Evolutionary conservation across 2,113 vertebrate genomes (phyloP), one percentile per base, ranked within the genome.

Genomic region (Macroglossus sobrinus): DNA sequence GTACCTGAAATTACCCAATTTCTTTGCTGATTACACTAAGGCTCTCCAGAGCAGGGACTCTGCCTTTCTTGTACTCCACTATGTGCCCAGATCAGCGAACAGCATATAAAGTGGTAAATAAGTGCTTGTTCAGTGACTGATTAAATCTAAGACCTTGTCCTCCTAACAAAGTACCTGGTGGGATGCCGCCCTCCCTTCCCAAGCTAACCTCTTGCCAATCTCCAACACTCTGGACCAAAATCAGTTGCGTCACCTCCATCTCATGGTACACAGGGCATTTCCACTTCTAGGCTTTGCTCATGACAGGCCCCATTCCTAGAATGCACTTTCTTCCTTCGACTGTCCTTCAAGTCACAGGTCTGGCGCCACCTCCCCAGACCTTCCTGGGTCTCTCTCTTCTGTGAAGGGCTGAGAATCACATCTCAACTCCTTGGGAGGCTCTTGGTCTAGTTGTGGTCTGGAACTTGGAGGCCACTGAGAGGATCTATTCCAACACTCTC

Each of bases 141-240:
- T 66, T 33, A 76, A 45, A 38, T 43, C 35, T 26, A 68, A 94
- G 79, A 12, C 15, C 28, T 28, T 22, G 22, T 26, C 61, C 12
- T 2, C 85, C 35, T 76, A 89, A 45, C n/a, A 59, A 24, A 40
- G 38, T n/a, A 79, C 50, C 63, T 33, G 78, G 6, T 24, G 35
- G 59, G 71, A 26, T 0, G 0, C 3, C 2, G 0, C 43, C 43
- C 64, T 71, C 45, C 81, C 4, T 78, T 63, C 28, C n/a, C 2
- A 16, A 88, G 35, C n/a, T 59, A 59, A 59, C 57, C 57, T 59
- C 24, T 59, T 2, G 9, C 57, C 24, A 59, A 26, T 59, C 28
- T 40, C 53, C 53, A 61, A 19, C 40, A 15, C n/a, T 22, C 40
- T 21, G 84, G 74, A 26, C n/a, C 6, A 0, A 30, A 66, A 53